A percentile compares a stretch with the other conserved stretches of the same genome.
phyloP scores from a whole-genome alignment of 2,797 vertebrate species.

The Rhinogobio ventralis region DNA sequence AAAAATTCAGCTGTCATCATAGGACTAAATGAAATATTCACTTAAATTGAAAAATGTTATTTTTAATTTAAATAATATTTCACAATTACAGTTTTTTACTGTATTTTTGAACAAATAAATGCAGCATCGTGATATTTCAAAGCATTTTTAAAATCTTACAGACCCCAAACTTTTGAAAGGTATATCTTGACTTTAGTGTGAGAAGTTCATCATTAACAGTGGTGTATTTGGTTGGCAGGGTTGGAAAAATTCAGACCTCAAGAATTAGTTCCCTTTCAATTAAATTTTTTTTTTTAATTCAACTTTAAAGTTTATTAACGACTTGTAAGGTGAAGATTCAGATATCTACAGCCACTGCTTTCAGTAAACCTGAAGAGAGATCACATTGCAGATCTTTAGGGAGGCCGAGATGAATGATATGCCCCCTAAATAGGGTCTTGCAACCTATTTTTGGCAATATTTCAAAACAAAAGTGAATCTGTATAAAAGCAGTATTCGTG shows the following conservation, averaged over 20 bases:
- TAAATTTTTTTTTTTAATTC: too few relatives aligned
- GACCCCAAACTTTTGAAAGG: not conserved
- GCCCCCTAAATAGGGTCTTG: not conserved
- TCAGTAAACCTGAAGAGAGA: not conserved
- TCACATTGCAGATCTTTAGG: not conserved
- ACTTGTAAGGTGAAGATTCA: not conserved
- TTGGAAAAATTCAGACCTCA: not conserved
- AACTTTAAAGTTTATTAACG: not conserved
- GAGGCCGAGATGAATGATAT: not conserved
- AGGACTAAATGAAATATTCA: too few relatives aligned
- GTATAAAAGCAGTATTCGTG: constrained; percentile 1
- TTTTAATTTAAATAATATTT: not conserved
- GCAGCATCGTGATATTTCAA: not conserved
- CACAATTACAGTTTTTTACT: not conserved
- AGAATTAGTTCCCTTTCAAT: too few relatives aligned
- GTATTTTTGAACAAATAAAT: not conserved
- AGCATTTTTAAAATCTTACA: not conserved
- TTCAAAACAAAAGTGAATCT: constrained; percentile 5
- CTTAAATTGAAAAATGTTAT: too few relatives aligned
- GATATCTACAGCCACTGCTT: not conserved
- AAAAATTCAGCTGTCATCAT: not conserved
- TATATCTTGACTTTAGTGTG: not conserved
- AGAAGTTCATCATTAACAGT: not conserved
- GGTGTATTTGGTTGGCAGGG: not conserved
- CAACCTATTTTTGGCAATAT: not conserved